phyloP scores from a whole-genome alignment of 2,113 vertebrate species.

The Anguilla japonica region DNA sequence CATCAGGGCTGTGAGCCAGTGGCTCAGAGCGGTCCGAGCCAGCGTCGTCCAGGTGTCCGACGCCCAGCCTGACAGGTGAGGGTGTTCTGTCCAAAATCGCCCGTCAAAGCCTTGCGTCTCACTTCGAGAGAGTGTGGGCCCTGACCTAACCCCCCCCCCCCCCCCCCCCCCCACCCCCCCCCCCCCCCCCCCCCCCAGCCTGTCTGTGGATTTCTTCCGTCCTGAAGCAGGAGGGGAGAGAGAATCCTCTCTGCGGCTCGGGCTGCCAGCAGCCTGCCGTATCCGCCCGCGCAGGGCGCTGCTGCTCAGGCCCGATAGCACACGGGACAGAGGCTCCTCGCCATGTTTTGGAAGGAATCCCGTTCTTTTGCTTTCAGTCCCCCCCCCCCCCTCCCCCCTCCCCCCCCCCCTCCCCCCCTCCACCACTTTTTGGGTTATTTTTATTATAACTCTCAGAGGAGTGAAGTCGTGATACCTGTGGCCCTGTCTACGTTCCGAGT shows the following conservation, averaged over 20 bases:
- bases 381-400: no score
- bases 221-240: neutral
- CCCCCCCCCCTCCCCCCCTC: no score
- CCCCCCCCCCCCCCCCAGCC: neutral
- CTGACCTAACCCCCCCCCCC: neutral
- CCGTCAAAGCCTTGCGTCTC: neutral
- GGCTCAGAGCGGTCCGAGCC: no score
- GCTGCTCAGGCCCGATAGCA: neutral
- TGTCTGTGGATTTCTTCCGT: neutral
- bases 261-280: neutral
- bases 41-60: neutral
- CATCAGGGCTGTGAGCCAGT: no score
- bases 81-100: neutral
- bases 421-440: neutral
- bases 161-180: neutral
- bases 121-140: no score
- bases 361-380: constrained; percentile 16
- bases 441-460: neutral
- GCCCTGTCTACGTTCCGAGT: neutral
- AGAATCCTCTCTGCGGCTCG: neutral
- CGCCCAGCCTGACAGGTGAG: neutral
- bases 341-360: neutral
- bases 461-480: neutral
- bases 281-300: neutral
- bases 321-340: neutral